A percentile compares a stretch with the other conserved stretches of the same genome.
These are phyloP conservation scores for Eupithecia exiguata DNA, from an alignment of 2,888 invertebrate species.

Conservation along the genomic window DNA sequence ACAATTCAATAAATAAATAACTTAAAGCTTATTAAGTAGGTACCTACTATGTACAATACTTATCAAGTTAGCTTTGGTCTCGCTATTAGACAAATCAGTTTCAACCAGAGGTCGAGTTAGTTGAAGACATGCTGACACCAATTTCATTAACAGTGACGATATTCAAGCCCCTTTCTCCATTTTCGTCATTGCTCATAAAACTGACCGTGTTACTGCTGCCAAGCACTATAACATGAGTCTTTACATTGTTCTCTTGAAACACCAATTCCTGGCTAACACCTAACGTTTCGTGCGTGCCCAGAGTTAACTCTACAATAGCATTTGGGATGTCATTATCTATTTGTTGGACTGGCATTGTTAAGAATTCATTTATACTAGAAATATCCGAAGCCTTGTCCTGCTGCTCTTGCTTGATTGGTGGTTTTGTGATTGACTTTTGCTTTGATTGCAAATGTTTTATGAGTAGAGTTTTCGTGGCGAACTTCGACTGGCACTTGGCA, in stretches of 20 bases:
- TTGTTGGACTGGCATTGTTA: constrained; percentile 19
- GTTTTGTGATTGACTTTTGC: neutral
- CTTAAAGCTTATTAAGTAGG: neutral
- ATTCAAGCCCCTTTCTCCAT: constrained; percentile 55
- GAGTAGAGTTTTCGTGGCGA: constrained; percentile 66
- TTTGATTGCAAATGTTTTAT: constrained; percentile 57
- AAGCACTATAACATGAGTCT: constrained; percentile 60
- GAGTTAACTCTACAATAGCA: constrained; percentile 33
- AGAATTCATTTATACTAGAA: constrained; percentile 13
- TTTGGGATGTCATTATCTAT: constrained; percentile 27
- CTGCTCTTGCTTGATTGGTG: neutral
- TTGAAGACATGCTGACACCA: constrained; percentile 57
- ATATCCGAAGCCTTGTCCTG: neutral
- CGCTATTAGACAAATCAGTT: neutral
- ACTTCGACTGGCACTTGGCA: constrained; percentile 61
- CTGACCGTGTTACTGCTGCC: constrained; percentile 55
- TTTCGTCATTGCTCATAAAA: constrained; percentile 48
- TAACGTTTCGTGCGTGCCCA: constrained; percentile 47
- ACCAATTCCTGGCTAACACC: constrained; percentile 54
- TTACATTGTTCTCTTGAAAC: constrained; percentile 60
- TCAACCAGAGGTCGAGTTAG: constrained; percentile 37
- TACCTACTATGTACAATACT: neutral
- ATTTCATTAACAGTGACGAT: constrained; percentile 64
- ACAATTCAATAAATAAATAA: constrained; percentile 3
- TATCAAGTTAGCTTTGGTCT: neutral